Evolutionary conservation across 2,113 vertebrate species (phyloP).

Genomic region (Bujurquina vittata): DNA sequence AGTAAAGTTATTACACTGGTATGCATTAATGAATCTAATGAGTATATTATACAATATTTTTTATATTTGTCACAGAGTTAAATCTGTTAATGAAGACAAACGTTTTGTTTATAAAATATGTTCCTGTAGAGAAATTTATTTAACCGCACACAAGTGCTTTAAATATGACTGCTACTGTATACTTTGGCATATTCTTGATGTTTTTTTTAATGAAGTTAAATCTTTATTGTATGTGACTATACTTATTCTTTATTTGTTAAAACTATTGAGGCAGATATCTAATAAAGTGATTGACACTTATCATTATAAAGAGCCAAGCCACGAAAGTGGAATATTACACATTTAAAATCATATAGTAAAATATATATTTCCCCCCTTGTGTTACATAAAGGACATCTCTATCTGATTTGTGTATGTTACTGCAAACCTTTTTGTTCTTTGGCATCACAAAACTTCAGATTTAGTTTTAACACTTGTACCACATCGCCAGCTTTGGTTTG

Average conservation of each 20-base stretch:
- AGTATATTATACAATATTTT: neutral
- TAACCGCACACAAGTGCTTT: no score
- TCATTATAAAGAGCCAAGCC: neutral
- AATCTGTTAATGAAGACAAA: neutral
- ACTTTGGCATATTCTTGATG: no score
- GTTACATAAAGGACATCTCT: neutral
- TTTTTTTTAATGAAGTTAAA: no score
- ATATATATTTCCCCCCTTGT: neutral
- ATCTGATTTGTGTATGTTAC: no score
- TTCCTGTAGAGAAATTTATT: no score
- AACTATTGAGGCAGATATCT: neutral
- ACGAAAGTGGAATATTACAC: neutral
- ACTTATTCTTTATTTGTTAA: neutral
- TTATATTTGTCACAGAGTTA: neutral
- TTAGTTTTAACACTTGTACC: neutral
- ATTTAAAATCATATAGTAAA: neutral
- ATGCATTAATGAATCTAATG: neutral
- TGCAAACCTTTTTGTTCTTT: neutral
- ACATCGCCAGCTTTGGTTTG: neutral
- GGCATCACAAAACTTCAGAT: neutral
- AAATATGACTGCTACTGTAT: no score
- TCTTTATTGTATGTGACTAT: no score
- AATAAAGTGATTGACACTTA: accelerated
- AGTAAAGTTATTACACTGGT: neutral
- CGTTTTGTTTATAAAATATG: neutral